phyloP scores from a whole-genome alignment of 2,797 vertebrate genomes.

The Falco columbarius region DNA sequence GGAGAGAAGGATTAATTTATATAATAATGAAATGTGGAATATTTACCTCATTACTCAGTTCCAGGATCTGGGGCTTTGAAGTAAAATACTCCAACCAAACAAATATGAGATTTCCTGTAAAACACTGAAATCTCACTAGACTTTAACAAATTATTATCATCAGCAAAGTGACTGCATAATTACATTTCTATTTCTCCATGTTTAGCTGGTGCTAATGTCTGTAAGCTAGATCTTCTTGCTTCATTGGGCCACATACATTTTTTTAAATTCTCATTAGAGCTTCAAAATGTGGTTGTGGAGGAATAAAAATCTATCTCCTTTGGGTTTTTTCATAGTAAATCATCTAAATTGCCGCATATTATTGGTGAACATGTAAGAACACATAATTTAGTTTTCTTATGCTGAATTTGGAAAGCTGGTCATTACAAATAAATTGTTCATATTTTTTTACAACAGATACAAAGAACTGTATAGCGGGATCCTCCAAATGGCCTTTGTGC shows the following conservation, averaged over 20 bases:
- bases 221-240: neutral
- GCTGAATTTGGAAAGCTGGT: neutral
- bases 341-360: neutral
- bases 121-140: neutral
- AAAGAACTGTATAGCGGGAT: neutral
- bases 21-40: neutral
- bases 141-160: neutral
- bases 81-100: rapidly evolving
- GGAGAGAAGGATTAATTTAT: neutral
- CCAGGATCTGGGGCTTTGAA: neutral
- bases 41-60: neutral
- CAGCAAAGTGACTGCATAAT: neutral
- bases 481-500: neutral
- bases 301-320: neutral
- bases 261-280: neutral
- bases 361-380: neutral
- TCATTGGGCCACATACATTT: neutral
- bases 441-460: neutral
- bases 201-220: neutral
- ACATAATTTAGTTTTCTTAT: neutral
- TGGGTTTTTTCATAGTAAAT: neutral
- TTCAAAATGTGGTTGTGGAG: neutral
- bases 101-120: neutral
- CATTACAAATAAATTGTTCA: neutral
- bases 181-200: neutral